Conservation (phyloP, 2,113 vertebrate species). For the Sinosuthora webbiana region DNA sequence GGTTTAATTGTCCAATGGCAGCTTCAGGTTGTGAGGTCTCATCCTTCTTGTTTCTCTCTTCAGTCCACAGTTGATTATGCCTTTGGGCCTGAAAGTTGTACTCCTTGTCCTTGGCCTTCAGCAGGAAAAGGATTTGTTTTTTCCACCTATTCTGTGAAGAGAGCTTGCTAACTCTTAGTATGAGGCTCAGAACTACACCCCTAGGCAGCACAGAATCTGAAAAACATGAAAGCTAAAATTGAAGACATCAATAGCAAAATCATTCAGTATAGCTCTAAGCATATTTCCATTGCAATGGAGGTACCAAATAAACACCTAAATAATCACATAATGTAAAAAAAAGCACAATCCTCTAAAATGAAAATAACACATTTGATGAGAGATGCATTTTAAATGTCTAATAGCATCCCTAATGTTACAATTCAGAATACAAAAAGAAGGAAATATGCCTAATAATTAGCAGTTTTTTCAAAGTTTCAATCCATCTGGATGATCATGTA, state of each 20-base stretch:
- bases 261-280: neutral
- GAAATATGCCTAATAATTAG: neutral
- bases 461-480: neutral
- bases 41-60: too few species aligned
- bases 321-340: neutral
- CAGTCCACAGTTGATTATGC: too few species aligned
- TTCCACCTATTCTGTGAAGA: too few species aligned
- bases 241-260: neutral
- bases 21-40: too few species aligned
- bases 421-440: neutral
- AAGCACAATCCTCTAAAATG: rapidly evolving
- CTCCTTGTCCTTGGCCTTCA: too few species aligned
- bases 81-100: too few species aligned
- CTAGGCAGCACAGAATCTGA: too few species aligned
- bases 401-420: neutral
- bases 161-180: too few species aligned
- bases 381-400: neutral
- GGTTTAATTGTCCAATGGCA: too few species aligned
- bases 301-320: neutral
- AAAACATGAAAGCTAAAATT: too few species aligned
- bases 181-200: too few species aligned
- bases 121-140: too few species aligned
- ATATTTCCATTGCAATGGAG: neutral
- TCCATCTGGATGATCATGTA: neutral
- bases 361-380: neutral